Percentiles rank a stretch among this genome's conserved stretches.
Evolutionary conservation across 2,888 invertebrate genomes (phyloP).

Genomic region (Sminthurinus aureus): DNA sequence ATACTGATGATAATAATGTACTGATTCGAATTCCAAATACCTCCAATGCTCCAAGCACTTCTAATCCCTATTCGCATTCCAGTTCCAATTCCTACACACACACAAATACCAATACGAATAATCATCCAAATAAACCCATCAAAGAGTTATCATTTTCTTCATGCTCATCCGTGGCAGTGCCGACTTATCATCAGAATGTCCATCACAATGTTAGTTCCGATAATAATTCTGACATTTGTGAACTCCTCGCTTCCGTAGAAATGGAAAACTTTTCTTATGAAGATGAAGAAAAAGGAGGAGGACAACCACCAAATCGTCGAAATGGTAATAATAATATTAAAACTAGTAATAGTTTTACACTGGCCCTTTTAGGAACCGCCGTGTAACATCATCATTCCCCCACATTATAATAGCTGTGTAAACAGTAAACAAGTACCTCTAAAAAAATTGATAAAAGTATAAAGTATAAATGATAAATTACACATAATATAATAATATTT

Average conservation of each 20-base stretch:
- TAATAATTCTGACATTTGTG: conserved; percentile 29
- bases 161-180: neutral
- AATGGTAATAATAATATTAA: conserved; percentile 43
- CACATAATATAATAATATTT: too few species aligned
- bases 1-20: conserved; percentile 22
- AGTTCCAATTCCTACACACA: neutral
- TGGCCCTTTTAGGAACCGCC: conserved; percentile 39
- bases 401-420: too few species aligned
- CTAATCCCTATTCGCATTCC: neutral
- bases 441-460: too few species aligned
- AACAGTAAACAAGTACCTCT: too few species aligned
- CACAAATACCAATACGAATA: neutral
- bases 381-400: conserved; percentile 14
- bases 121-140: neutral
- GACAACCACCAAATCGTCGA: conserved; percentile 3
- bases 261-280: conserved; percentile 8
- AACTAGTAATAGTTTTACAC: conserved; percentile 24
- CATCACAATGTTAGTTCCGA: conserved; percentile 22
- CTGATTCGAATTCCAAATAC: conserved; percentile 26
- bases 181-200: neutral
- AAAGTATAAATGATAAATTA: too few species aligned
- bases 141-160: conserved; percentile 17
- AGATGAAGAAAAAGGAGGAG: conserved; percentile 3
- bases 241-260: conserved; percentile 14
- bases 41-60: neutral